Percentiles rank a stretch among this genome's conserved stretches.
Evolutionary conservation across 2,113 vertebrate genomes (phyloP).

Genomic region (Choloepus hoffmanni): DNA sequence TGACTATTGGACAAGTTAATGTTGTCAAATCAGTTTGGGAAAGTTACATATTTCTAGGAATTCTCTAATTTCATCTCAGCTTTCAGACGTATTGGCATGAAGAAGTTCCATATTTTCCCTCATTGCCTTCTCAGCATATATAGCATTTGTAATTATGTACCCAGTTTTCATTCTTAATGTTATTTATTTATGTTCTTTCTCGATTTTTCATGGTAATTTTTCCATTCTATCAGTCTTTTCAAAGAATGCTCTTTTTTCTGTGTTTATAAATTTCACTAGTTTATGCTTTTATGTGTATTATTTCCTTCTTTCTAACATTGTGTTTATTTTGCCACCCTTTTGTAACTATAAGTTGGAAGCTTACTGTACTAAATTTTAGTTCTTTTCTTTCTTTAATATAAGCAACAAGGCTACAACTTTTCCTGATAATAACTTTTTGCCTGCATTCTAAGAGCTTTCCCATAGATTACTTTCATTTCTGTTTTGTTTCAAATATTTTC

Average conservation of each 20-base stretch:
- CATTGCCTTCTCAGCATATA: not conserved
- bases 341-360: not conserved
- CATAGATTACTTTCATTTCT: not conserved
- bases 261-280: not conserved
- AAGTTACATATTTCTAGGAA: not conserved
- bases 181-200: not conserved
- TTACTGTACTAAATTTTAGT: not conserved
- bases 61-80: not conserved
- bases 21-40: not conserved
- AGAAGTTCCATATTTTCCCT: conserved; percentile 13
- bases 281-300: not conserved
- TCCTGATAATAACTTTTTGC: not conserved
- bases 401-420: not conserved
- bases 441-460: not conserved
- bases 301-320: not conserved
- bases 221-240: not conserved
- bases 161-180: not conserved
- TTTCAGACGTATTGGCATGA: not conserved
- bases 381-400: not conserved
- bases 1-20: not conserved
- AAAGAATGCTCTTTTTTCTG: not conserved
- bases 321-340: not conserved
- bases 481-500: not conserved
- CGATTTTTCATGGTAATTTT: not conserved
- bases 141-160: not conserved